Evolutionary conservation across 2,888 invertebrate genomes (phyloP).

Genomic region (Leptinotarsa tumamoca): DNA sequence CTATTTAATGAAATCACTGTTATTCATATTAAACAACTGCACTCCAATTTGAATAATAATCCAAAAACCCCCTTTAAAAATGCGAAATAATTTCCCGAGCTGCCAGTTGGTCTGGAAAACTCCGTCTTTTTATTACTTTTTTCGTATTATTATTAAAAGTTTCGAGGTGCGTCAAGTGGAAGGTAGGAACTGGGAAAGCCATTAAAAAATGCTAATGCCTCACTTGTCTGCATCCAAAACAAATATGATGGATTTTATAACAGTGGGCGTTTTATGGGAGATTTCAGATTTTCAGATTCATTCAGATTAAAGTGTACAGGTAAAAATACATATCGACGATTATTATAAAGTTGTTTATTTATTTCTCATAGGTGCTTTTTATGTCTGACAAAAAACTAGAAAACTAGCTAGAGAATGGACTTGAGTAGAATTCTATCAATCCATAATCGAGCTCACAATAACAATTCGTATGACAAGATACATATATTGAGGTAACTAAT

Average conservation of each 20-base stretch:
- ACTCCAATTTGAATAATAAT: no score
- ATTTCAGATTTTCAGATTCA: neutral
- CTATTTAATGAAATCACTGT: no score
- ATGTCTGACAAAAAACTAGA: no score
- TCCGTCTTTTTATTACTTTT: slow-evolving; percentile 11
- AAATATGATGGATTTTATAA: slow-evolving; percentile 3
- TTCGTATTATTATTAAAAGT: neutral
- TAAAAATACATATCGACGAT: no score
- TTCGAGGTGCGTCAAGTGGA: neutral
- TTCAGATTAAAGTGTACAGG: no score
- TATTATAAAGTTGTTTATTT: neutral
- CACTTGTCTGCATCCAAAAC: neutral
- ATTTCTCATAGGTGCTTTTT: no score
- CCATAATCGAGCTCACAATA: no score
- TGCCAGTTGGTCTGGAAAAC: neutral
- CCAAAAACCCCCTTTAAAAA: neutral
- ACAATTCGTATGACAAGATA: no score
- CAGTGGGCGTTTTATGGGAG: neutral
- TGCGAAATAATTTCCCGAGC: neutral
- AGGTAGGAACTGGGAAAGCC: slow-evolving; percentile 1
- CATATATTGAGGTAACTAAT: no score
- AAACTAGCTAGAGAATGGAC: no score
- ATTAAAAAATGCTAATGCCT: slow-evolving; percentile 24
- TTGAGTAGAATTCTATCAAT: no score
- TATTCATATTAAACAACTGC: no score